phyloP scores from a whole-genome alignment of 2,113 vertebrate species.

The Psettodes erumei region DNA sequence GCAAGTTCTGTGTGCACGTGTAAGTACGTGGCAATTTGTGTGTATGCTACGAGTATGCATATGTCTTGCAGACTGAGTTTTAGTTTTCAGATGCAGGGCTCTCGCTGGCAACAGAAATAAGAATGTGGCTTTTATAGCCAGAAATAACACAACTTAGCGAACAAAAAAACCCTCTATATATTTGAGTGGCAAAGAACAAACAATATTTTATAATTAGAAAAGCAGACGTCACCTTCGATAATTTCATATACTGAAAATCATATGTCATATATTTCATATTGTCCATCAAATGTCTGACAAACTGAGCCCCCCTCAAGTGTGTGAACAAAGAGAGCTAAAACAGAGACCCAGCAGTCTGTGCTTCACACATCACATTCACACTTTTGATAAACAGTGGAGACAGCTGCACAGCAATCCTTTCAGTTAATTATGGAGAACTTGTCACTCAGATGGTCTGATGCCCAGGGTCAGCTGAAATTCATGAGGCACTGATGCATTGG shows the following conservation, averaged over 20 bases:
- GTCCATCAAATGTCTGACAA: constrained; percentile 31
- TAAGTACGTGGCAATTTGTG: constrained; percentile 27
- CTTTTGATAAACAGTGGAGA: constrained; percentile 23
- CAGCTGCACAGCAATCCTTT: background rate
- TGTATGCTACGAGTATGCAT: constrained; percentile 18
- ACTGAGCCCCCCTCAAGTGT: background rate
- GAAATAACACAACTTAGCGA: constrained; percentile 48
- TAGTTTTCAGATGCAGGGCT: constrained; percentile 62
- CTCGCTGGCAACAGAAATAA: constrained; percentile 51
- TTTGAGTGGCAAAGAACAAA: constrained; percentile 19
- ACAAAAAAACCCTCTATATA: constrained; percentile 18
- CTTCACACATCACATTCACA: constrained; percentile 13
- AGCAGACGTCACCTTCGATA: constrained; percentile 29
- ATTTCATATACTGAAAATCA: constrained; percentile 45
- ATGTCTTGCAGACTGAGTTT: constrained; percentile 64
- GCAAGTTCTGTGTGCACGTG: constrained; percentile 41
- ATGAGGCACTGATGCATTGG: background rate
- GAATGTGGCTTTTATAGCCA: constrained; percentile 48
- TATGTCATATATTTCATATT: too few species aligned
- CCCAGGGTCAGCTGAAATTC: background rate
- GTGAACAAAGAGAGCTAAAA: constrained; percentile 1
- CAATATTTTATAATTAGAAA: constrained; percentile 20
- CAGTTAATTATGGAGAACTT: background rate
- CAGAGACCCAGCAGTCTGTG: background rate
- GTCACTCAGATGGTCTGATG: background rate